Percentiles rank a stretch among this genome's conserved stretches.
Evolutionary conservation across 2,888 invertebrate species (phyloP).

Genomic region (Microctonus hyperodae): DNA sequence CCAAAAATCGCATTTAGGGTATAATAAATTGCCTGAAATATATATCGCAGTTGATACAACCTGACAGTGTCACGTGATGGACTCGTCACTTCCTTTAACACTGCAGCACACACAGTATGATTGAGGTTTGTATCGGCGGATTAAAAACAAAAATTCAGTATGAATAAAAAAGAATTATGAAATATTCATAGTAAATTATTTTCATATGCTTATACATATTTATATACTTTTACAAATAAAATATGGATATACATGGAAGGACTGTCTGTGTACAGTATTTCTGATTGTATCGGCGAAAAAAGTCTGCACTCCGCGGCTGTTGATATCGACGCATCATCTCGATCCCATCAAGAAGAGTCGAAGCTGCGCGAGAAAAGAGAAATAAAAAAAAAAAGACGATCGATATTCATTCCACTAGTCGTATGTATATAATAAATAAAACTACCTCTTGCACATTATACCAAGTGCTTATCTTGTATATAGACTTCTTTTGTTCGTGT

Average conservation of each 20-base stretch:
- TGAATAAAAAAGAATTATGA: constrained; percentile 7
- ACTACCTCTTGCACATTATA: background rate
- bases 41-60: constrained; percentile 6
- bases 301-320: constrained; percentile 59
- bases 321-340: constrained; percentile 64
- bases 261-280: background rate
- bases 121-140: background rate
- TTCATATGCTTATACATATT: background rate
- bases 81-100: constrained; percentile 18
- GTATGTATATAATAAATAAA: background rate
- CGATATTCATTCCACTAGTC: constrained; percentile 60
- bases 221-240: too few relatives aligned
- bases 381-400: constrained; percentile 49
- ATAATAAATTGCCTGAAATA: constrained; percentile 9
- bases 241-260: background rate
- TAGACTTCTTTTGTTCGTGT: background rate
- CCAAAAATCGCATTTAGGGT: constrained; percentile 40
- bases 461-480: constrained; percentile 22
- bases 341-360: constrained; percentile 45
- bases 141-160: constrained; percentile 1
- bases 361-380: background rate
- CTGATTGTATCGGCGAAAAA: constrained; percentile 44
- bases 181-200: too few relatives aligned
- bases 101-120: background rate
- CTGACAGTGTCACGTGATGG: constrained; percentile 26